These are phyloP conservation scores for Drosophila antonietae DNA, from an alignment of 2,888 invertebrate genomes.

Conservation along the genomic window DNA sequence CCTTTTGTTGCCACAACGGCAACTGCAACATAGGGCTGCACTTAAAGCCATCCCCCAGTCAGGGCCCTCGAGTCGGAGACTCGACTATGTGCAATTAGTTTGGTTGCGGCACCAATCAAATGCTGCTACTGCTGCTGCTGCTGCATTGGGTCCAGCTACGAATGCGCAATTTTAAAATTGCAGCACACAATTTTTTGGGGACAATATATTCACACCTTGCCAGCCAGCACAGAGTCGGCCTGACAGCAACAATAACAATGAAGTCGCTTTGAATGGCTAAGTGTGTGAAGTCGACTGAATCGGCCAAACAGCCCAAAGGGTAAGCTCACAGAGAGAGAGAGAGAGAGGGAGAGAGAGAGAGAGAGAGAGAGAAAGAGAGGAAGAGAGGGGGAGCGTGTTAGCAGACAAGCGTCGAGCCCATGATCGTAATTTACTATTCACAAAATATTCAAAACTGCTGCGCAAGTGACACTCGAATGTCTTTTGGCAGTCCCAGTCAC, in stretches of 20 bases:
- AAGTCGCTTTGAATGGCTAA: constrained; percentile 47
- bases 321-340: not conserved
- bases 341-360: too few relatives aligned
- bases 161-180: constrained; percentile 57
- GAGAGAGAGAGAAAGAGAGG: too few relatives aligned
- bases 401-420: constrained; percentile 35
- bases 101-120: constrained; percentile 51
- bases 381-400: not conserved
- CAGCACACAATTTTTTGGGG: constrained; percentile 44
- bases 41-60: constrained; percentile 11
- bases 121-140: constrained; percentile 26
- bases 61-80: constrained; percentile 9
- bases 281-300: not conserved
- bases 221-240: constrained; percentile 25
- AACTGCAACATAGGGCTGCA: constrained; percentile 3
- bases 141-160: constrained; percentile 36
- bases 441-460: constrained; percentile 75
- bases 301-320: too few relatives aligned
- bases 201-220: constrained; percentile 56
- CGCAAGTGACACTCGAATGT: constrained; percentile 77
- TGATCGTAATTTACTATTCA: constrained; percentile 77
- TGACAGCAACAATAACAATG: constrained; percentile 15
- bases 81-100: constrained; percentile 50
- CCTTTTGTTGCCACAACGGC: constrained; percentile 30
- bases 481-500: constrained; percentile 64